Evolutionary conservation across 2,113 vertebrate genomes (phyloP), one percentile per base, ranked within the genome.

Genomic region (Dicrurus megarhynchus): DNA sequence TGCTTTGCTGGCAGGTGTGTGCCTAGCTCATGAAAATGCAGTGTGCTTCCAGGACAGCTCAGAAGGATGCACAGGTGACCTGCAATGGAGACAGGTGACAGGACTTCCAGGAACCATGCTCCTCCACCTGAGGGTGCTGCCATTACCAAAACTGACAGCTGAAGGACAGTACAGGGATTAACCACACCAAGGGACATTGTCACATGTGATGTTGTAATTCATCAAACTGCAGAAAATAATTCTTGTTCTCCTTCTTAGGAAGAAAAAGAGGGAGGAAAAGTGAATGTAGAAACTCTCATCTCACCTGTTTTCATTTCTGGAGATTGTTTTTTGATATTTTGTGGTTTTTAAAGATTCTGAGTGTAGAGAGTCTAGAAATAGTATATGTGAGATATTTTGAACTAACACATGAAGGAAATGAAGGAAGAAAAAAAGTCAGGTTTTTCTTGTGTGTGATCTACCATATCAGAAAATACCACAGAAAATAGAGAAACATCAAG

Each of bases 21-120:
- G 50, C 41, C 28, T 19, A 13, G 16, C 46, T 73, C 41, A 22
- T 55, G 67, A 61, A 90, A 76, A 68, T 13, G 15, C 21, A 69
- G 22, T 4, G 21, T 61, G 41, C 26, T 77, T 69, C 2, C 3
- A 86, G 75, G 37, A 17, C 9, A 50, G 23, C 44, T 49, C 13
- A 2, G 59, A 42, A 69, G 27, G 46, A 53, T 53, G 89, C 57
- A 24, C 30, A 53, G 23, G 41, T 76, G 82, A 44, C 61, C 39
- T 60, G 24, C 56, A 47, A 39, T 21, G 64, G 63, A 30, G 47
- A 26, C 4, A n/a, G 64, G 35, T n/a, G 59, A 53, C 2, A 7
- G 26, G 39, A 59, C 33, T 49, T 28, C 32, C 57, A 71, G 47
- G 55, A 77, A 6, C n/a, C 22, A 20, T 0, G 0, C 0, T 4